These are phyloP conservation scores for Harpegnathos saltator DNA, from an alignment of 1,140 invertebrate species.

Conservation along the genomic window DNA sequence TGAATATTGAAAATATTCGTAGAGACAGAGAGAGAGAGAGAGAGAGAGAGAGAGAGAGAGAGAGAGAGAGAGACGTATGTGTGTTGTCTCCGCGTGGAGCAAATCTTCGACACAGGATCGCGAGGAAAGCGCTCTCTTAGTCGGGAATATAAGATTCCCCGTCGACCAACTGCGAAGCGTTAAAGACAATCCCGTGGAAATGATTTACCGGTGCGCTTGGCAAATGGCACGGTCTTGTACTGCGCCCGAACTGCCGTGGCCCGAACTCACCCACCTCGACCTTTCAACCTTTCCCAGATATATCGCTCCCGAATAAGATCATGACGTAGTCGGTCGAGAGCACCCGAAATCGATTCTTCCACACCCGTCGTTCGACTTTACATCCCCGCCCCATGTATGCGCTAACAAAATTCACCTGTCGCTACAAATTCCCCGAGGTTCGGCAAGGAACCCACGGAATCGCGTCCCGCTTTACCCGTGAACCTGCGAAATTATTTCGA, in stretches of 20 bases:
- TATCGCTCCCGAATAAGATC: constrained; percentile 59
- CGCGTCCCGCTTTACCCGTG: constrained; percentile 26
- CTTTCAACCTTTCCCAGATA: constrained; percentile 63
- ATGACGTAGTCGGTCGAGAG: constrained; percentile 33
- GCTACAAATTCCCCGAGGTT: constrained; percentile 50
- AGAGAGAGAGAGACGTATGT: too few species aligned
- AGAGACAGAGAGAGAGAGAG: too few species aligned
- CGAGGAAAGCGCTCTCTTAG: constrained; percentile 6
- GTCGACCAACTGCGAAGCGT: constrained; percentile 10
- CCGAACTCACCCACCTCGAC: constrained; percentile 9
- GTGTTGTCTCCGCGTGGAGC: background rate
- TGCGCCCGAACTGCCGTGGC: constrained; percentile 20
- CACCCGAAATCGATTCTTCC: constrained; percentile 47
- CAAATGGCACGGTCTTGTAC: constrained; percentile 60
- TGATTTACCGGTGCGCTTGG: constrained; percentile 58
- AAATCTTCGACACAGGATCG: background rate
- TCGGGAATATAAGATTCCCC: background rate
- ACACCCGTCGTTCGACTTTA: constrained; percentile 18
- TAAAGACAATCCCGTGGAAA: constrained; percentile 51
- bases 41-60: too few species aligned
- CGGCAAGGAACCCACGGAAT: constrained; percentile 14
- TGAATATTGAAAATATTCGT: too few species aligned
- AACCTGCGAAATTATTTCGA: constrained; percentile 51
- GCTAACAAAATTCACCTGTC: constrained; percentile 53
- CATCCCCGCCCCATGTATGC: background rate